These are phyloP conservation scores for Musca vetustissima DNA, from an alignment of 1,140 invertebrate species.

Conservation along the genomic window DNA sequence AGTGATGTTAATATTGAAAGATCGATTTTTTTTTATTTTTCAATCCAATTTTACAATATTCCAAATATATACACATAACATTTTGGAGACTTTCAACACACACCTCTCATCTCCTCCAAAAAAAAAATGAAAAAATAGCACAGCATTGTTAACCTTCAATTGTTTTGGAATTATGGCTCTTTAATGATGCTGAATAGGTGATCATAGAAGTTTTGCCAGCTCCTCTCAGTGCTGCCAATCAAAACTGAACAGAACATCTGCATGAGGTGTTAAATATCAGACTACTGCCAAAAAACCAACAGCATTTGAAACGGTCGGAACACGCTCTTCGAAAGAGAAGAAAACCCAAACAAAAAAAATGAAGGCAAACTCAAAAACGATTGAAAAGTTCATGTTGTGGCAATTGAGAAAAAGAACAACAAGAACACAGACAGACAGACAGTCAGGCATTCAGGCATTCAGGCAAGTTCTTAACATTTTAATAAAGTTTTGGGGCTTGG, in stretches of 20 bases:
- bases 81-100: too few species aligned
- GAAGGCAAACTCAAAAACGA: background rate
- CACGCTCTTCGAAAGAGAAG: too few species aligned
- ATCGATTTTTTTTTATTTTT: too few species aligned
- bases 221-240: background rate
- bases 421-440: too few species aligned
- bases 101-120: too few species aligned
- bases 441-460: too few species aligned
- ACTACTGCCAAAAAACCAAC: slow-evolving; percentile 4
- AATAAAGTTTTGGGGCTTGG: too few species aligned
- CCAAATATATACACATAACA: too few species aligned
- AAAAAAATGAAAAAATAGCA: too few species aligned
- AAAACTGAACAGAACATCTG: background rate
- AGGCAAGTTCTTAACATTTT: background rate
- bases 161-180: background rate
- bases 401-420: background rate
- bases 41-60: too few species aligned
- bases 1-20: too few species aligned
- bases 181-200: background rate
- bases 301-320: background rate
- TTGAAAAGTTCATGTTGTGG: background rate
- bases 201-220: too few species aligned
- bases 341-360: background rate
- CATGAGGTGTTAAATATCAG: slow-evolving; percentile 17
- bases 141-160: slow-evolving; percentile 15